Evolutionary conservation across 2,888 invertebrate genomes (phyloP), one percentile per base, ranked within the genome.

Genomic region (Trypoxylon attenuatum): DNA sequence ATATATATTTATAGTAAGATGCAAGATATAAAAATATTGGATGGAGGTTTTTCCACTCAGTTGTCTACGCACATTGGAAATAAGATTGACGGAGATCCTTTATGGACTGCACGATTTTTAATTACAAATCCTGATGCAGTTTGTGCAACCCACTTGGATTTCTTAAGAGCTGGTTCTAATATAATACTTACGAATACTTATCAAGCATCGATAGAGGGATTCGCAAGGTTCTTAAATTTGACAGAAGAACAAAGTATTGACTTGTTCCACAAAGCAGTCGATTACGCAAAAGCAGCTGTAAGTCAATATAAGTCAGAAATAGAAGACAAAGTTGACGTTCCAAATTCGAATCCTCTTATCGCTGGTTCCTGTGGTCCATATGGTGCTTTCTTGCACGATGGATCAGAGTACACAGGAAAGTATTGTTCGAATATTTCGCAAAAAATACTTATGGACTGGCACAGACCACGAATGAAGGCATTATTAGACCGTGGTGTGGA

Each of bases 321-420:
- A 33, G 41, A 59, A 3, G 47, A 66, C 2, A 43, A 61, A 4
- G 52, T 56, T 5, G 18, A 45, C 2, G 70, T 79, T 1, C 49
- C 57, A 4, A 84, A 82, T 70, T 55, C 70, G 19, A 83, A 86
- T 69, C 92, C 94, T n/a, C 83, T 93, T 76, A 90, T 98, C 45
- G 95, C 94, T 16, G 98, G 96, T 0, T 96, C 97, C 0, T 92
- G 97, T 65, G 98, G 98, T 0, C 96, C 98, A 0, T 98, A 95
- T 85, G 98, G 97, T 0, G 97, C 97, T 0, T 94, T 92, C 79
- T 89, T 96, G 33, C 94, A 94, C 82, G 96, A 98, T 86, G 95
- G 95, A 5, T 97, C 97, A 0, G 98, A 98, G 85, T 98, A 98
- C 85, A 93, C 92, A n/a, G 98, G 98, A 18, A 91, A 91, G 66